These are phyloP conservation scores for Drosophila crucigera DNA, from an alignment of 2,888 invertebrate genomes.

Conservation along the genomic window DNA sequence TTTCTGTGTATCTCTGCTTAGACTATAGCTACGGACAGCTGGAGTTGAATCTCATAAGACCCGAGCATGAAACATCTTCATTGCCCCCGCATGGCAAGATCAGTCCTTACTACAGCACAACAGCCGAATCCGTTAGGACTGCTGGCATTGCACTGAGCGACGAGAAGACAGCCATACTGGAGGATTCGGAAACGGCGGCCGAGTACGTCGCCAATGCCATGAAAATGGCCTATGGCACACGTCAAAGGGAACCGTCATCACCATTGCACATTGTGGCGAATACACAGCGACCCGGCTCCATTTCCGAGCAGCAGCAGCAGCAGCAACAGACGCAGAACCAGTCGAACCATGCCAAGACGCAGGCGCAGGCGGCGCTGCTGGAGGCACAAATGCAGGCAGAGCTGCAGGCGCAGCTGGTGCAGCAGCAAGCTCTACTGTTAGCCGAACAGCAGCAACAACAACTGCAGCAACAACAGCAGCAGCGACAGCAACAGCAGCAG, in stretches of 20 bases:
- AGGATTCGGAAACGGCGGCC: conserved; percentile 83
- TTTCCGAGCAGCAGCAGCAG: conserved; percentile 28
- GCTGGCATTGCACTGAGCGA: conserved; percentile 23
- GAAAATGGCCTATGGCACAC: conserved; percentile 80
- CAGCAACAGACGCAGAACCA: conserved; percentile 42
- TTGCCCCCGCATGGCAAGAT: conserved; percentile 50
- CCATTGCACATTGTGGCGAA: conserved; percentile 30
- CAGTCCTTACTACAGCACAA: conserved; percentile 51
- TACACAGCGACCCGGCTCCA: conserved; percentile 41
- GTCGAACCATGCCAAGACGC: conserved; percentile 51
- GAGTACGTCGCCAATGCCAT: conserved; percentile 85
- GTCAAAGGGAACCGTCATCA: conserved; percentile 62
- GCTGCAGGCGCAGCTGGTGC: conserved; percentile 53
- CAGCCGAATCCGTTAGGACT: conserved; percentile 35
- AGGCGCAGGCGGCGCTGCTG: conserved; percentile 54
- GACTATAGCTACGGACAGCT: conserved; percentile 77
- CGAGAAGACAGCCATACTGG: conserved; percentile 59
- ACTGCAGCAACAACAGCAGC: conserved; percentile 18
- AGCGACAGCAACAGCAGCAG: conserved; percentile 21
- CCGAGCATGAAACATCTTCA: conserved; percentile 68
- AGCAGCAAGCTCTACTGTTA: conserved; percentile 52
- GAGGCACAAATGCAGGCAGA: conserved; percentile 67
- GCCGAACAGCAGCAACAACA: conserved; percentile 60
- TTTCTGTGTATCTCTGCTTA: conserved; percentile 19
- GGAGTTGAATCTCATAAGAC: conserved; percentile 83